Base-by-base conservation (phyloP, 2,113 vertebrate genomes). In the Phoenicopterus ruber region DNA sequence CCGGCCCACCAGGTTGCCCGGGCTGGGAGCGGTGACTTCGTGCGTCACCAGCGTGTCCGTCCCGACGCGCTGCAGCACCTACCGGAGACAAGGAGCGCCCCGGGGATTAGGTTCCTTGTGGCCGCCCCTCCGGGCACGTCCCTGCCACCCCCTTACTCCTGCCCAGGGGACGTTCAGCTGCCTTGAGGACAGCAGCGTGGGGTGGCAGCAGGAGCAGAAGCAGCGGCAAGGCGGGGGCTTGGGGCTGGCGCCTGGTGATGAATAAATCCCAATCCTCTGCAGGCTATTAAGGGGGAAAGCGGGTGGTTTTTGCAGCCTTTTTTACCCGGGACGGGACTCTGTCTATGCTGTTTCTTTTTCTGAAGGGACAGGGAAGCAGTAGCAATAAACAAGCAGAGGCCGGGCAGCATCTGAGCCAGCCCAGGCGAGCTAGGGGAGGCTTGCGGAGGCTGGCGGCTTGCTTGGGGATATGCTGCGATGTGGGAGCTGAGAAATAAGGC, bases 1-100 rank as follows among this genome's bases (percentile, higher is more conserved):
- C 91, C 98, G 98, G 29, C 98, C 98, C 90, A 99, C 98, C 63
- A 99, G 84, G 91, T 98, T 98, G 42, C 98, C 98, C 0, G 97
- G 96, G 46, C 95, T 97, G 88, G 97, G 95, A 11, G 97, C 83
- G 1, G 98, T 98, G 69, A 98, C 97, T 89, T 99, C 98, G 0
- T 98, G 98, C 0, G 98, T 99, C 72, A 99, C 91, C 65, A 98
- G 62, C 1, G 98, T 99, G 88, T 98, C 97, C 1, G 67, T 70
- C 49, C 98, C 98, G 3, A 98, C 28, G 3, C 62, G 97, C 72
- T 97, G 98, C 66, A 99, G 98, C 71, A 99, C 92, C 98, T 99
- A 32, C 20, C 44, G 7, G 50, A n/a, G 66, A 66, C 69, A 25
- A 96, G 71, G 31, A 42, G 34, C 3, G 0, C 7, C 21, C 25